Conservation (phyloP, 2,113 vertebrate species). For the Craseonycteris thonglongyai region DNA sequence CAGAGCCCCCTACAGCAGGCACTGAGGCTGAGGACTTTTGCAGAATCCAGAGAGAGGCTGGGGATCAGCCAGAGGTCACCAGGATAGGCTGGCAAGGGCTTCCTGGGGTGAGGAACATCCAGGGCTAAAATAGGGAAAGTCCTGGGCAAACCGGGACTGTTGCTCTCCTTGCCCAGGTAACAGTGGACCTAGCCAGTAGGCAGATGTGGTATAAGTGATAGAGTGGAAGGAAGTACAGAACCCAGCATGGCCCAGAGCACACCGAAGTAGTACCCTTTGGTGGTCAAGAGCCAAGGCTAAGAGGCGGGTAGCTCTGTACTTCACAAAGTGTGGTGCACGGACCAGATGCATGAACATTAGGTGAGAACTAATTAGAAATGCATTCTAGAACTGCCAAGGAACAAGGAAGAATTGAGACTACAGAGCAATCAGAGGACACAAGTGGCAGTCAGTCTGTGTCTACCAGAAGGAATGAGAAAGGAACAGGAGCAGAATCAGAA, state of each 20-base stretch:
- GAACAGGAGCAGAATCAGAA: not conserved
- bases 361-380: not conserved
- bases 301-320: not conserved
- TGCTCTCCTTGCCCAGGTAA: not conserved
- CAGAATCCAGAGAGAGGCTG: not conserved
- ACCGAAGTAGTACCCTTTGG: not conserved
- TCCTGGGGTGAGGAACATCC: not conserved
- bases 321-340: not conserved
- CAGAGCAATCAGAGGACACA: not conserved
- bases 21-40: not conserved
- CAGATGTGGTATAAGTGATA: not conserved
- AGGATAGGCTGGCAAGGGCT: not conserved
- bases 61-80: not conserved
- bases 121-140: not conserved
- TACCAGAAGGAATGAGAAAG: not conserved
- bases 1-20: not conserved
- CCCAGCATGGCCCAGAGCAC: not conserved
- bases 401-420: not conserved
- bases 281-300: not conserved
- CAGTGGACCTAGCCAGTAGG: not conserved
- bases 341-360: not conserved
- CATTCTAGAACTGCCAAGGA: not conserved
- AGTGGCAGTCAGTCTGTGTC: not conserved
- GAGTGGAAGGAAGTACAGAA: not conserved
- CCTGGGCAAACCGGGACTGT: not conserved